Evolutionary conservation across 2,797 vertebrate species (phyloP).

Genomic region (Falco novaeseelandiae): DNA sequence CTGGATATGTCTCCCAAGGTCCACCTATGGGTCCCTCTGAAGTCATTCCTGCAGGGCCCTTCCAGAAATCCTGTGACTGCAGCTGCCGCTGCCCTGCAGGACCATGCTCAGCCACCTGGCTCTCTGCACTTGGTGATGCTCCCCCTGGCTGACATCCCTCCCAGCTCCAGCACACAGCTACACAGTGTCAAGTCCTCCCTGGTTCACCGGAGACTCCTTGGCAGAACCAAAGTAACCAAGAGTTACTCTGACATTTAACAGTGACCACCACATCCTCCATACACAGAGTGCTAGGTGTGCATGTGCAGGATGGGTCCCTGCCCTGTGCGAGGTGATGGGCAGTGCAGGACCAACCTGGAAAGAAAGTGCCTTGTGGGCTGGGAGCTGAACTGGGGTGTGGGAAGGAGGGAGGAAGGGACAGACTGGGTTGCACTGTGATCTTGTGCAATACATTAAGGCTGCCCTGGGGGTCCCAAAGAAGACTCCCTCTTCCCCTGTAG

Average conservation of each 20-base stretch:
- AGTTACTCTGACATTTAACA: fast-evolving
- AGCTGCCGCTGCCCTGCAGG: background rate
- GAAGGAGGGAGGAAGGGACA: background rate
- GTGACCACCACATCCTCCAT: background rate
- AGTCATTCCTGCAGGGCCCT: background rate
- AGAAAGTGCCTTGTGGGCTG: background rate
- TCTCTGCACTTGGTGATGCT: background rate
- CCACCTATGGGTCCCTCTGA: fast-evolving
- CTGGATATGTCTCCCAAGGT: background rate
- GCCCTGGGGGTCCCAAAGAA: background rate
- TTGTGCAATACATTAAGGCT: background rate
- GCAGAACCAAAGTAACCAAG: background rate
- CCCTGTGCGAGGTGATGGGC: background rate
- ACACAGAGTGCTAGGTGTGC: background rate
- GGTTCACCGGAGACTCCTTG: background rate
- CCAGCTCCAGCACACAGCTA: background rate
- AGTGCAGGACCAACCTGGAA: background rate
- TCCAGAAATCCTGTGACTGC: background rate
- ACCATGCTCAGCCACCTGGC: background rate
- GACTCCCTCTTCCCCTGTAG: background rate
- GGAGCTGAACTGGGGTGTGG: background rate
- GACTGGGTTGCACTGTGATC: background rate
- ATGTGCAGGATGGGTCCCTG: background rate
- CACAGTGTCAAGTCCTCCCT: fast-evolving
- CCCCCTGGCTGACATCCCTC: background rate